A percentile compares a stretch with the other conserved stretches of the same genome.
These are phyloP conservation scores for Zhuqinia jingwanae DNA, from an alignment of 2,888 invertebrate genomes.

Conservation along the genomic window DNA sequence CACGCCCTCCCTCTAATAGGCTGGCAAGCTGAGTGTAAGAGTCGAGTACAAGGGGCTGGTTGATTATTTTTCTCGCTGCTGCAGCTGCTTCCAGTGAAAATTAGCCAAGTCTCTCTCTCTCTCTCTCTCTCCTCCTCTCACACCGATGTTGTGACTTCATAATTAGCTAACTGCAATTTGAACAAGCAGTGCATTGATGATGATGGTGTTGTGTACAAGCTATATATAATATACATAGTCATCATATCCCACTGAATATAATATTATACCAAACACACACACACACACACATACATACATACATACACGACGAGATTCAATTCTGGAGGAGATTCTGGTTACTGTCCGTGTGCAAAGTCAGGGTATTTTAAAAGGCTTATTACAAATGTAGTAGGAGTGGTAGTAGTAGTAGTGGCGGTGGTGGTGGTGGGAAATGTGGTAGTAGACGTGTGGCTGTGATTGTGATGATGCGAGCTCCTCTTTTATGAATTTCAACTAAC, in stretches of 20 bases:
- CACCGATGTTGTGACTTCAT: slow-evolving; percentile 26
- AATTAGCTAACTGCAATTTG: slow-evolving; percentile 36
- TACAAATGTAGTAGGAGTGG: neutral
- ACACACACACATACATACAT: slow-evolving; percentile 2
- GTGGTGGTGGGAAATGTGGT: too few species aligned
- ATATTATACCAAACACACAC: neutral
- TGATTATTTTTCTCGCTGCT: neutral
- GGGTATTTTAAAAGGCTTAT: slow-evolving; percentile 5
- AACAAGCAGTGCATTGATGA: neutral
- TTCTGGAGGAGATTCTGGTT: neutral
- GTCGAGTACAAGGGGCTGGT: neutral
- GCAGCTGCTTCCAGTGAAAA: too few species aligned
- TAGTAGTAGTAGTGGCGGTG: neutral
- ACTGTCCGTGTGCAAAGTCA: neutral
- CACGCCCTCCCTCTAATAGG: too few species aligned
- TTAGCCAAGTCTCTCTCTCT: slow-evolving; percentile 19
- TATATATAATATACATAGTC: too few species aligned
- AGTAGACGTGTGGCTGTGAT: neutral
- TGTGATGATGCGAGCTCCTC: neutral
- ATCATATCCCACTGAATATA: neutral
- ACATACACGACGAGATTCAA: neutral
- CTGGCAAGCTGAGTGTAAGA: neutral
- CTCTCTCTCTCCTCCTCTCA: neutral
- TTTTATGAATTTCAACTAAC: slow-evolving; percentile 33
- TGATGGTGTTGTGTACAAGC: neutral